Percentiles rank a stretch among this genome's conserved stretches.
phyloP scores from a whole-genome alignment of 2,797 vertebrate genomes.

The Acridotheres tristis region DNA sequence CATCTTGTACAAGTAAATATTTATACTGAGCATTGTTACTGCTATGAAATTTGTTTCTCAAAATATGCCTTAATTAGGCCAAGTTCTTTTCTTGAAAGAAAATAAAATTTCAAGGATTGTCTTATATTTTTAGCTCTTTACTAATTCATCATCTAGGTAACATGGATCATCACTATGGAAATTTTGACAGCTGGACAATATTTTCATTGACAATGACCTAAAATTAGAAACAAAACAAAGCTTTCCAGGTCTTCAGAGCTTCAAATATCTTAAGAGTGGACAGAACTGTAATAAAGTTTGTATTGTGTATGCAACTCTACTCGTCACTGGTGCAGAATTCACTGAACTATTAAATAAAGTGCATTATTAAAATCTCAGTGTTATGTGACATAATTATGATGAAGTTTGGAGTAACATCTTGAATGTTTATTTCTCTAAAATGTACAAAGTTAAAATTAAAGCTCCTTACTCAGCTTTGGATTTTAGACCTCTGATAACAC shows the following conservation, averaged over 20 bases:
- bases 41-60: neutral
- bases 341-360: neutral
- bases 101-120: neutral
- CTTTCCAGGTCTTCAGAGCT: neutral
- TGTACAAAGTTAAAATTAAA: conserved; percentile 30
- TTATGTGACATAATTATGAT: conserved; percentile 27
- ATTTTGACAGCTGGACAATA: neutral
- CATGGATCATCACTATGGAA: neutral
- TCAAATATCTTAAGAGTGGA: neutral
- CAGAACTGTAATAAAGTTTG: neutral
- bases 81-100: neutral
- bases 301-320: neutral
- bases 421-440: conserved; percentile 15
- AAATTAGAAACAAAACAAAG: neutral
- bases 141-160: neutral
- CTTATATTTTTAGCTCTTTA: neutral
- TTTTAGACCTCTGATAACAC: conserved; percentile 10
- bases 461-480: neutral
- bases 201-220: neutral
- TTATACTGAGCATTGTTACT: neutral
- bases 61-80: neutral
- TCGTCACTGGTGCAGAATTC: neutral
- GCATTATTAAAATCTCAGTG: conserved; percentile 25
- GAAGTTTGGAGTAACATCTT: neutral
- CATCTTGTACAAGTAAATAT: conserved; percentile 19